phyloP scores from a whole-genome alignment of 92 coral and sea anemone genomes.

The Plumapathes pennacea region DNA sequence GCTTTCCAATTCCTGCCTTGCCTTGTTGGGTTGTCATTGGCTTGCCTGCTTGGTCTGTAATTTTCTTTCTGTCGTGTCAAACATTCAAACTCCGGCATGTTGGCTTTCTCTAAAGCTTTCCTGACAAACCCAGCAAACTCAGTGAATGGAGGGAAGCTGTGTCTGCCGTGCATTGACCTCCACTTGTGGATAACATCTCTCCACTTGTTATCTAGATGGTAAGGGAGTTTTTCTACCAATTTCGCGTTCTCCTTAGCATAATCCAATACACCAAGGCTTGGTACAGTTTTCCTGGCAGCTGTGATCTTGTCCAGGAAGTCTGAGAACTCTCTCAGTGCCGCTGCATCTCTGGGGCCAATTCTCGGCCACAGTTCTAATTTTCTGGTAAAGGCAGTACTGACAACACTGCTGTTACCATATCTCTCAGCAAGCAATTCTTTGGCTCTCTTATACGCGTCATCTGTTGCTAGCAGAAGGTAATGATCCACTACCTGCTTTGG shows the following conservation, averaged over 20 bases:
- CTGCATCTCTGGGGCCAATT: constrained; percentile 38
- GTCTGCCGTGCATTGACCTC: constrained; percentile 16
- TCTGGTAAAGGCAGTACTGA: constrained; percentile 26
- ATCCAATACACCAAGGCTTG: constrained; percentile 34
- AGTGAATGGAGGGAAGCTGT: constrained; percentile 19
- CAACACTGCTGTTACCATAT: constrained; percentile 43
- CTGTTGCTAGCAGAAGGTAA: constrained; percentile 21
- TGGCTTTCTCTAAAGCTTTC: constrained; percentile 10
- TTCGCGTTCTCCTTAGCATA: constrained; percentile 33
- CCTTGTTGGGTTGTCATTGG: not conserved
- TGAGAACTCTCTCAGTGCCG: constrained; percentile 46
- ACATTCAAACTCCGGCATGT: constrained; percentile 22
- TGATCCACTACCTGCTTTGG: constrained; percentile 46
- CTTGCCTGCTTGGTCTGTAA: not conserved
- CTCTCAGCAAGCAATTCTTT: constrained; percentile 26
- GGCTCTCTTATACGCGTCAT: constrained; percentile 38
- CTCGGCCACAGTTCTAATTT: constrained; percentile 44
- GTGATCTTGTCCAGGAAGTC: constrained; percentile 49
- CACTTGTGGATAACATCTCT: constrained; percentile 7
- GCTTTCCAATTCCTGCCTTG: too few relatives aligned
- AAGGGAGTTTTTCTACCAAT: constrained; percentile 11
- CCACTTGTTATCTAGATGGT: constrained; percentile 20
- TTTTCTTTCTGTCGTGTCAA: constrained; percentile 8
- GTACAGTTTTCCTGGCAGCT: constrained; percentile 49
- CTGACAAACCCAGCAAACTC: constrained; percentile 15